Percentiles rank a stretch among this genome's conserved stretches.
These are phyloP conservation scores for Arctopsyche grandis DNA, from an alignment of 1,140 invertebrate genomes.

Conservation along the genomic window DNA sequence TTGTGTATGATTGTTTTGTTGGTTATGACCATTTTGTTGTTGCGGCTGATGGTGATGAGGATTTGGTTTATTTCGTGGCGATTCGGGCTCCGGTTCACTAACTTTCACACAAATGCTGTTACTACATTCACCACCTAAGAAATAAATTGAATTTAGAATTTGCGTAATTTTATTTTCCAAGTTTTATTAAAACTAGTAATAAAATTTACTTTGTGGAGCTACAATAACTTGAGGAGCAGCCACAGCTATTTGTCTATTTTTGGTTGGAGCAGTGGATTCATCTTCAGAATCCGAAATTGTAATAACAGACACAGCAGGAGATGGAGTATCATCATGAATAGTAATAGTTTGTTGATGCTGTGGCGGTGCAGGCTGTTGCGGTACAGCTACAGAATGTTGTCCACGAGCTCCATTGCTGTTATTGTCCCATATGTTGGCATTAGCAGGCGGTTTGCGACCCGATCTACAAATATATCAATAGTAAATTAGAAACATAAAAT, in stretches of 20 bases:
- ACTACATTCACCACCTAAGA: constrained; percentile 46
- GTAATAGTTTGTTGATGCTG: constrained; percentile 77
- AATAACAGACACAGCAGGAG: constrained; percentile 93
- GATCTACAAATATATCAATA: constrained; percentile 48
- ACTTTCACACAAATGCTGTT: constrained; percentile 38
- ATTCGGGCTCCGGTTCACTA: constrained; percentile 35
- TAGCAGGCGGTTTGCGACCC: constrained; percentile 52
- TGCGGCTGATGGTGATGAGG: constrained; percentile 58
- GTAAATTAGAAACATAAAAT: too few species aligned
- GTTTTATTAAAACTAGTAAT: neutral
- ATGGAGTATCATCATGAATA: constrained; percentile 92
- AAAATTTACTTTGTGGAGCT: constrained; percentile 53
- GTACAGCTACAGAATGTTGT: neutral
- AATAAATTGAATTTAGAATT: constrained; percentile 26
- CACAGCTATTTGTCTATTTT: constrained; percentile 56
- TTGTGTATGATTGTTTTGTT: constrained; percentile 54
- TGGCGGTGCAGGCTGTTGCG: constrained; percentile 55
- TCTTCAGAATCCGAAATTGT: constrained; percentile 97
- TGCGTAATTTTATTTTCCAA: neutral
- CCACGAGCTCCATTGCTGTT: neutral
- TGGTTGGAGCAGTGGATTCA: constrained; percentile 66
- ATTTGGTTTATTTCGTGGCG: constrained; percentile 48
- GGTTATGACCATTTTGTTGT: constrained; percentile 50
- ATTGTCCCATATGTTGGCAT: constrained; percentile 42
- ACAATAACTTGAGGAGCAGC: constrained; percentile 47